phyloP scores from a whole-genome alignment of 1,140 invertebrate species.

The Anastrepha obliqua region DNA sequence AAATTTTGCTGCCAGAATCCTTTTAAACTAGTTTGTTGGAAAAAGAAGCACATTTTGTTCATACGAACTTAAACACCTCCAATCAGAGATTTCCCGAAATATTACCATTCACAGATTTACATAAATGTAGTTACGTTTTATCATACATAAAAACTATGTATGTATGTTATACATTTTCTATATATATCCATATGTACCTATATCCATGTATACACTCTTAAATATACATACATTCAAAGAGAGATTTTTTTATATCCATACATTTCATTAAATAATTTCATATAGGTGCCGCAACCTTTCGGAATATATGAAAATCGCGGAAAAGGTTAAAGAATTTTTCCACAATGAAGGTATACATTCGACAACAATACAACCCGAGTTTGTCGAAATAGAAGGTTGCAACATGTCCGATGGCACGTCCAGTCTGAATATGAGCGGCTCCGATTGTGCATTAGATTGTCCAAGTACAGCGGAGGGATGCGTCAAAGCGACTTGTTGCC shows the following conservation, averaged over 20 bases:
- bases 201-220: no score
- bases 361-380: slow-evolving; percentile 96
- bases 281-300: slow-evolving; percentile 87
- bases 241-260: no score
- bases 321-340: slow-evolving; percentile 96
- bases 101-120: no score
- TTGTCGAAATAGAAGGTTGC: slow-evolving; percentile 82
- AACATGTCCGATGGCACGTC: slow-evolving; percentile 72
- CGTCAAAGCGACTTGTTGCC: slow-evolving; percentile 88
- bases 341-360: slow-evolving; percentile 89
- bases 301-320: slow-evolving; percentile 94
- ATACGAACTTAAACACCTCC: no score
- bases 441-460: slow-evolving; percentile 87
- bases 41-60: no score
- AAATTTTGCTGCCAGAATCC: no score
- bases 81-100: no score
- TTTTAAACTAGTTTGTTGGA: no score
- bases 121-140: not conserved
- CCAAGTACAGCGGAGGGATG: slow-evolving; percentile 89
- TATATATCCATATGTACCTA: no score
- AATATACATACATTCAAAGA: no score
- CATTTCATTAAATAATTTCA: not conserved
- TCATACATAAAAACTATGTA: not conserved
- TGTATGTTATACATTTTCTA: not conserved
- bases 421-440: slow-evolving; percentile 73